phyloP scores from a whole-genome alignment of 2,113 vertebrate species.

The Egretta garzetta region DNA sequence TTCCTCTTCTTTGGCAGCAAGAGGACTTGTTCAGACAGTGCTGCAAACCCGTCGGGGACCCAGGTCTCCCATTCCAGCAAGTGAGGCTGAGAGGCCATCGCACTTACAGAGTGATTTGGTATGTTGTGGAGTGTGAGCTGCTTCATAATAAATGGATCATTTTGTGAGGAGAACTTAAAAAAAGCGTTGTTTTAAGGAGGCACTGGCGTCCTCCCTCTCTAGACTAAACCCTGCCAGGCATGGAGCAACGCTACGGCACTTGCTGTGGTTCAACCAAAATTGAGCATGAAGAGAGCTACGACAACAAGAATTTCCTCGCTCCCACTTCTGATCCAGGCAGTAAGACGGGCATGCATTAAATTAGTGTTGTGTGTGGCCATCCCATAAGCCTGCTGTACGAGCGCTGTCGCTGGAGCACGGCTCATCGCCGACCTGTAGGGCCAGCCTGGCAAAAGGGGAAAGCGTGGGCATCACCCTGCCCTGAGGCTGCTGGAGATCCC shows the following conservation, averaged over 20 bases:
- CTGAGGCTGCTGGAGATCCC: not conserved
- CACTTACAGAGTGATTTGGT: not conserved
- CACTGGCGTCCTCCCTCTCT: not conserved
- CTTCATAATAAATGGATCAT: not conserved
- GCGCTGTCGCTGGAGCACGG: not conserved
- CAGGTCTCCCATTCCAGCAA: not conserved
- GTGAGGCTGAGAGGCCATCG: not conserved
- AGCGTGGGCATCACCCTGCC: not conserved
- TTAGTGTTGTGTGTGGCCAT: not conserved
- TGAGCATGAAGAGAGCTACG: not conserved
- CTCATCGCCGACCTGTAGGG: not conserved
- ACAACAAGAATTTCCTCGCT: not conserved
- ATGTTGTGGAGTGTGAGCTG: not conserved
- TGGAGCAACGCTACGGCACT: not conserved
- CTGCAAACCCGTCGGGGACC: not conserved
- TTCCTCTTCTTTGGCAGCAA: not conserved
- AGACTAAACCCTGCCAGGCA: not conserved
- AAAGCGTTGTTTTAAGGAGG: not conserved
- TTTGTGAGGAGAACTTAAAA: not conserved
- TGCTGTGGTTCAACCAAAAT: not conserved
- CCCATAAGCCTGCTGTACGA: not conserved
- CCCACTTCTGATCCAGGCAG: not conserved
- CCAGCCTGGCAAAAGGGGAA: not conserved
- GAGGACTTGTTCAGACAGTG: not conserved
- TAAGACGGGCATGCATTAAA: not conserved